A percentile compares a stretch with the other conserved stretches of the same genome.
phyloP scores from a whole-genome alignment of 2,113 vertebrate species.

The Origma solitaria region DNA sequence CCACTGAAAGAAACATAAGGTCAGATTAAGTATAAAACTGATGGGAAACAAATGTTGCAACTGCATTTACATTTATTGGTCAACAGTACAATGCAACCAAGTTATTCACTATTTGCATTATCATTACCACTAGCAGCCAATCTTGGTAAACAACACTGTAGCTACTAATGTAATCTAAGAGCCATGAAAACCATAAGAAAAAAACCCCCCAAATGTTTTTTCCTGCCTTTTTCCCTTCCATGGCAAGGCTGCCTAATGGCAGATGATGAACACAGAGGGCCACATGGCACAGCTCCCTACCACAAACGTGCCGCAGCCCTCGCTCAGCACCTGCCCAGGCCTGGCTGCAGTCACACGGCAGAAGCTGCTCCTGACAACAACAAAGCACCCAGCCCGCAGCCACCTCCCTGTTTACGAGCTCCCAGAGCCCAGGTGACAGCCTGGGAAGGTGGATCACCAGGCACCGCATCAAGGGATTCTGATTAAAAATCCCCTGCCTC shows the following conservation, averaged over 20 bases:
- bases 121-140: not conserved
- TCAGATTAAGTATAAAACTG: not conserved
- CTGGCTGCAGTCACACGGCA: not conserved
- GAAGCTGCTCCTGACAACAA: not conserved
- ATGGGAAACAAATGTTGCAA: not conserved
- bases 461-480: rapidly evolving
- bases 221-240: not conserved
- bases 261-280: not conserved
- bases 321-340: not conserved
- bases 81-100: not conserved
- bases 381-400: not conserved
- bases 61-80: not conserved
- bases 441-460: not conserved
- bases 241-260: not conserved
- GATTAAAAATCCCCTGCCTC: not conserved
- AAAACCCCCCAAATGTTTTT: too few relatives aligned
- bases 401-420: not conserved
- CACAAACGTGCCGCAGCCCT: not conserved
- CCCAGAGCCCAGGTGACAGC: not conserved
- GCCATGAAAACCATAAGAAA: not conserved
- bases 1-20: rapidly evolving
- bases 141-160: not conserved
- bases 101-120: not conserved
- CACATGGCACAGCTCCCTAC: not conserved
- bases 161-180: not conserved